These are phyloP conservation scores for Cybosia mesomella DNA, from an alignment of 2,888 invertebrate genomes.

Conservation along the genomic window DNA sequence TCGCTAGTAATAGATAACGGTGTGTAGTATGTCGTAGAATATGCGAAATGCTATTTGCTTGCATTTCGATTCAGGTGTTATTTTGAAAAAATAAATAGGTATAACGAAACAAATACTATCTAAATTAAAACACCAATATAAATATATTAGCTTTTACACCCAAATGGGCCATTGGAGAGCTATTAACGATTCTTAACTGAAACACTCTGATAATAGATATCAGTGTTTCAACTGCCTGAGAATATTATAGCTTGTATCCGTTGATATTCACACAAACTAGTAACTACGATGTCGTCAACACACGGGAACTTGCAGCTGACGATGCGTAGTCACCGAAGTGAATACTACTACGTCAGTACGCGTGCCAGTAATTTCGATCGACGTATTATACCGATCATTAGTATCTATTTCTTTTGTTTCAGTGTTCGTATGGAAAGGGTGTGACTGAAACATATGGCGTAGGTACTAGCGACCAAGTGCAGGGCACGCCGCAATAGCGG, in stretches of 20 bases:
- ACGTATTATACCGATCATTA: not conserved
- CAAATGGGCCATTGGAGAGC: not conserved
- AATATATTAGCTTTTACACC: not conserved
- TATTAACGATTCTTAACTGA: not conserved
- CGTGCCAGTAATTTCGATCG: not conserved
- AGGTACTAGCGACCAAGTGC: no score
- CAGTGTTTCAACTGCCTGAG: not conserved
- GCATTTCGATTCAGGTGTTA: no score
- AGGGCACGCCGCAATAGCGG: no score
- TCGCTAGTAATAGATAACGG: no score
- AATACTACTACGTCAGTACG: not conserved
- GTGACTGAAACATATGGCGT: no score
- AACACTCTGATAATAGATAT: not conserved
- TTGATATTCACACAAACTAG: not conserved
- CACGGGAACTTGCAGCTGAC: not conserved
- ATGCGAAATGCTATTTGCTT: no score
- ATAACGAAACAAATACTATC: not conserved
- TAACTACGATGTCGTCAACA: not conserved
- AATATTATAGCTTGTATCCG: not conserved
- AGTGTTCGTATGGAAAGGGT: no score
- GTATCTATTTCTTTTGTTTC: not conserved
- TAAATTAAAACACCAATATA: not conserved
- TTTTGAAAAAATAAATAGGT: no score
- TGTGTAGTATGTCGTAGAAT: no score
- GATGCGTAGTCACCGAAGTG: not conserved